Base-by-base conservation (phyloP, 1,140 invertebrate species). In the Cyclina sinensis region DNA sequence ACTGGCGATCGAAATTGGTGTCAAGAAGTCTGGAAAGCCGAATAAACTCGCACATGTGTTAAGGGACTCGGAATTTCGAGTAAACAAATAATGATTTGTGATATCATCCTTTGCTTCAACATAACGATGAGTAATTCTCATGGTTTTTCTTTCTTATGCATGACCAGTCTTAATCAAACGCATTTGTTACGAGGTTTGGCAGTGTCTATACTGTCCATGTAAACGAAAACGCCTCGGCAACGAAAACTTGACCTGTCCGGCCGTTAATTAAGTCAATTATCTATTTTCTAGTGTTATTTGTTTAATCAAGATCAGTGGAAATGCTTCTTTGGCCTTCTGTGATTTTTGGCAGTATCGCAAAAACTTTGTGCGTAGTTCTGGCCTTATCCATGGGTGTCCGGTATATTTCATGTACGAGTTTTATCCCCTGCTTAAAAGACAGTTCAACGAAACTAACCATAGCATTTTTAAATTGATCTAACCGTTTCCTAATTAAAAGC, bases 251-350 rank as follows among this genome's bases (percentile, higher is more conserved):
- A 86, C 57, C 83, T 74, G 83, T 76, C 70, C 83, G 48, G 7
- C 27, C 14, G 84, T 79, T 86, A 86, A 86, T 86, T 86, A 78
- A 86, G 24, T 30, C 54, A 86, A 86, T 86, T 86, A 86, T 27
- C 51, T 57, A 65, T 79, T 76, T 86, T 86, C 68, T 48, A 51
- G 27, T 43, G 84, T 39, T 79, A 86, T 86, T 86, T 86, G 57
- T 86, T 78, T 79, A 79, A 86, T 86, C 68, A 86, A 86, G 73
- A 62, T 39, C 51, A 51, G 73, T 46, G 39, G 43, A 48, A 79
- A 65, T 24, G 37, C 73, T 62, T 48, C 74, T 79, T 46, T 59
- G 73, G 16, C 48, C 16, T 59, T 18, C 84, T 78, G 84, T 86
- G 43, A 57, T 48, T 86, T 65, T 86, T 86, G 84, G 84, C 84